phyloP scores from a whole-genome alignment of 2,113 vertebrate species.

The Charadrius vociferus region DNA sequence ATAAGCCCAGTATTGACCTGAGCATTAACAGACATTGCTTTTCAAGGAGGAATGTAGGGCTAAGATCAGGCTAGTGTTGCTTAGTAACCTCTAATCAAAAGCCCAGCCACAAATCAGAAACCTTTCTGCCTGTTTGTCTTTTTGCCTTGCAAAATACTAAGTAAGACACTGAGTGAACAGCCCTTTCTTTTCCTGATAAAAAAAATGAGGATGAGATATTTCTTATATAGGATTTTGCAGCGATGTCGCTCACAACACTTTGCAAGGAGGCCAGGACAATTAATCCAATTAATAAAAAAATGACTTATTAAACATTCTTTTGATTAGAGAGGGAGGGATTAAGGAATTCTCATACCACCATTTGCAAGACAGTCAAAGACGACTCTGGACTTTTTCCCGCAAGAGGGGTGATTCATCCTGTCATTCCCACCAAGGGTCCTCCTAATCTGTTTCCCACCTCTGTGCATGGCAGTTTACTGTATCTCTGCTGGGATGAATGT shows the following conservation, averaged over 20 bases:
- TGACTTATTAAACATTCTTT: neutral
- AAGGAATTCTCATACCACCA: neutral
- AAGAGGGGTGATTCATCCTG: neutral
- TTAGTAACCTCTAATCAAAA: conserved; percentile 12
- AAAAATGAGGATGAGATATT: neutral
- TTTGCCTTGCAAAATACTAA: neutral
- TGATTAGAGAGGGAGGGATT: neutral
- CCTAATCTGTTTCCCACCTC: neutral
- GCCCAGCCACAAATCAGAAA: neutral
- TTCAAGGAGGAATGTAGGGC: neutral
- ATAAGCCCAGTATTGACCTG: neutral
- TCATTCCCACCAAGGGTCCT: neutral
- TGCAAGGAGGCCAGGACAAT: neutral
- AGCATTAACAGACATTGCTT: neutral
- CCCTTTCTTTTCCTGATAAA: neutral
- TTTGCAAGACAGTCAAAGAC: neutral
- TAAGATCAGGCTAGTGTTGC: neutral
- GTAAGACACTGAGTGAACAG: neutral
- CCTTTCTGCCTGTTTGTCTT: neutral
- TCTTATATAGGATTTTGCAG: neutral
- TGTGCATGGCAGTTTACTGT: neutral
- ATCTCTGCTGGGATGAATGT: neutral
- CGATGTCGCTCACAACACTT: neutral
- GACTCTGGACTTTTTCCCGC: neutral
- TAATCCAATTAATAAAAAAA: neutral